These are phyloP conservation scores for Melanerpes aurifrons DNA, from an alignment of 2,113 vertebrate species.

Conservation along the genomic window DNA sequence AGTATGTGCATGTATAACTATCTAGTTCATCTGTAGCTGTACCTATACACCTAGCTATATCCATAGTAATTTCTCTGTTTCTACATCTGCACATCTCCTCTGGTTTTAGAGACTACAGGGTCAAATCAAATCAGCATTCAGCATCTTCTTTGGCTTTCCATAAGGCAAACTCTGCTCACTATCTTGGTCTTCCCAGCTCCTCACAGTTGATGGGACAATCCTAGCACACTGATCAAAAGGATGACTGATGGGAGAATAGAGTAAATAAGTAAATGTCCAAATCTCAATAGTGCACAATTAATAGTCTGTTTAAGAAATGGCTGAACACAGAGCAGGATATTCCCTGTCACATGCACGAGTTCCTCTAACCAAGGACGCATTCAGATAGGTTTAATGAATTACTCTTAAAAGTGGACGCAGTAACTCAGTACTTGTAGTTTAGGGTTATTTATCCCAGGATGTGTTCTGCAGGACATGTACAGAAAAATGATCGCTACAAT, in stretches of 20 bases:
- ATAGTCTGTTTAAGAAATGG: neutral
- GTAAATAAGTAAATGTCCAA: neutral
- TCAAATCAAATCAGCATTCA: neutral
- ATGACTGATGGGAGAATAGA: neutral
- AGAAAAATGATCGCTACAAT: neutral
- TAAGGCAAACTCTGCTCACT: neutral
- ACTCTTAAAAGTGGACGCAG: neutral
- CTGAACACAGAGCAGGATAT: neutral
- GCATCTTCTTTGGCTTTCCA: neutral
- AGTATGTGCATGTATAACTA: neutral
- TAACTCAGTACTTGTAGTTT: slow-evolving; percentile 4
- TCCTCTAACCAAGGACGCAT: neutral
- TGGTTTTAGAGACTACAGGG: neutral
- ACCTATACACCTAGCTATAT: neutral
- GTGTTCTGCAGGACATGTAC: neutral
- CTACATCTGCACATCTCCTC: neutral
- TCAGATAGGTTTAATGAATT: neutral
- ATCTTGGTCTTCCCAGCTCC: neutral
- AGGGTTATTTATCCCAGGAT: neutral
- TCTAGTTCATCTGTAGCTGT: neutral
- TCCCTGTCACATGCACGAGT: neutral
- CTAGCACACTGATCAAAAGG: neutral
- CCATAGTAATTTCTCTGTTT: neutral
- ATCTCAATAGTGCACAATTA: neutral
- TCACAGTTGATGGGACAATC: neutral